phyloP scores from a whole-genome alignment of 64 coral and sea anemone species.

The Platygyra sinensis region DNA sequence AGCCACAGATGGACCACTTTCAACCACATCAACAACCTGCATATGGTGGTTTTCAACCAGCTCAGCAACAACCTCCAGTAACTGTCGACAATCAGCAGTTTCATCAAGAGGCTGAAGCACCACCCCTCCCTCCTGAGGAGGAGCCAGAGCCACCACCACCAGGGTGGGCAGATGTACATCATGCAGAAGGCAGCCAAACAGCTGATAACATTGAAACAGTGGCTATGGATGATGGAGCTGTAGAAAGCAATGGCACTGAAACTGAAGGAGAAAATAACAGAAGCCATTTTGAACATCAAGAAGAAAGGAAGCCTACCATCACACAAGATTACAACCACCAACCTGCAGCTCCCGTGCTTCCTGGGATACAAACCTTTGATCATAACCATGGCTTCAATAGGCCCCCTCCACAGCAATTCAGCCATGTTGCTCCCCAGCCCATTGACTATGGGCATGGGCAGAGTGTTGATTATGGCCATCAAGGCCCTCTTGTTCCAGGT shows the following conservation, averaged over 20 bases:
- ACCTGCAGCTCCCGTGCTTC: constrained; percentile 44
- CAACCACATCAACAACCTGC: constrained; percentile 47
- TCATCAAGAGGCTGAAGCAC: constrained; percentile 43
- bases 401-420: constrained; percentile 53
- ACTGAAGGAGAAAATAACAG: constrained; percentile 26
- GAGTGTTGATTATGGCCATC: constrained; percentile 55
- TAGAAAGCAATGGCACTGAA: constrained; percentile 12
- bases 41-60: constrained; percentile 23
- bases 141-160: constrained; percentile 60
- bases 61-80: constrained; percentile 31
- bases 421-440: constrained; percentile 58
- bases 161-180: constrained; percentile 46
- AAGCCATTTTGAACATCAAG: constrained; percentile 2
- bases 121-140: constrained; percentile 79
- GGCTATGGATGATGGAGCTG: constrained; percentile 89
- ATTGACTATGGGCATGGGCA: constrained; percentile 90
- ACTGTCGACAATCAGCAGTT: constrained; percentile 19
- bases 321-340: constrained; percentile 75
- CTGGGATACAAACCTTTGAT: constrained; percentile 84
- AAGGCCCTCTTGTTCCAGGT: constrained; percentile 16
- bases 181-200: neutral
- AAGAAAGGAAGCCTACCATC: constrained; percentile 41
- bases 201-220: constrained; percentile 88
- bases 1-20: constrained; percentile 34
- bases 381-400: constrained; percentile 84